These are phyloP conservation scores for Sebastes nivosus DNA, from an alignment of 2,797 vertebrate species.

Conservation along the genomic window DNA sequence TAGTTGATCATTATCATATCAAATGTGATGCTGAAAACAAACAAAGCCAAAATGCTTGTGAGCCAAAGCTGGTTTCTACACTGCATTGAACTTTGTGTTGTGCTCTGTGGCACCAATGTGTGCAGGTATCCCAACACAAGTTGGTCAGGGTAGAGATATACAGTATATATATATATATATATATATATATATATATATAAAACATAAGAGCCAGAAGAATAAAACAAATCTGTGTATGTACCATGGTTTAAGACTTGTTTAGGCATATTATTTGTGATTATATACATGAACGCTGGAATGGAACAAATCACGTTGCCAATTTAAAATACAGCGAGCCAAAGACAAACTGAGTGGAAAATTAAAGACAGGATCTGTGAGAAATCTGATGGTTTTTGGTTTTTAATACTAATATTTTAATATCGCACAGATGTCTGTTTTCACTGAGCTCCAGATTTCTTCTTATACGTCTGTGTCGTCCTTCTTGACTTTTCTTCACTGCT, in stretches of 20 bases:
- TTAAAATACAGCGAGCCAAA: constrained; percentile 8
- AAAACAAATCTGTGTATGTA: neutral
- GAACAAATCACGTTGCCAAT: constrained; percentile 7
- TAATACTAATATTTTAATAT: neutral
- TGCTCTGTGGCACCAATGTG: neutral
- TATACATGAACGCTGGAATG: constrained; percentile 28
- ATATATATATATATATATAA: too few species aligned
- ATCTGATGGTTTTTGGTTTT: neutral
- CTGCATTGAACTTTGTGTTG: neutral
- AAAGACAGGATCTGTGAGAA: constrained; percentile 2
- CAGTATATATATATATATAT: too few species aligned
- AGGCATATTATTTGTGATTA: constrained; percentile 20
- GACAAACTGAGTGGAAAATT: constrained; percentile 7
- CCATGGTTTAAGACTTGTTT: constrained; percentile 24
- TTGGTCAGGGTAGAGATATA: neutral
- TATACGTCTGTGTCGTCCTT: neutral
- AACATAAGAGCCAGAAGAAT: neutral
- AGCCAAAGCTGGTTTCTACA: neutral
- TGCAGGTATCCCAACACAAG: neutral
- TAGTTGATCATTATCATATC: neutral
- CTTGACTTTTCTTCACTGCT: neutral
- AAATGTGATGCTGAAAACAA: neutral
- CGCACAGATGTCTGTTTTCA: neutral
- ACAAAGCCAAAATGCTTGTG: neutral
- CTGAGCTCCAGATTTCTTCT: neutral